phyloP scores from a whole-genome alignment of 2,797 vertebrate species.

The Sebastes nivosus region DNA sequence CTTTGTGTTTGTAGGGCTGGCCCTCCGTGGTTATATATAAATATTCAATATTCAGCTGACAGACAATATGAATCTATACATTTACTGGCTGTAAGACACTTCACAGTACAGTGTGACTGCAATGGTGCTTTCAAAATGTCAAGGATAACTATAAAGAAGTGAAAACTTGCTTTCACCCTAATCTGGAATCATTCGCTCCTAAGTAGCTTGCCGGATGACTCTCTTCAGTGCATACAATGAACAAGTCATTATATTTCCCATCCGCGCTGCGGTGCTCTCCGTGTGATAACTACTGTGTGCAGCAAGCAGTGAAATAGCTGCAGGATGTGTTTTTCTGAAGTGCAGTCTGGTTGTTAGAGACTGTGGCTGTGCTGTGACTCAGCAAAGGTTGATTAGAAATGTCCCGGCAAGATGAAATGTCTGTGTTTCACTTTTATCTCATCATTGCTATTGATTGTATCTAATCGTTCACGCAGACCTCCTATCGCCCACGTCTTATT shows the following conservation, averaged over 20 bases:
- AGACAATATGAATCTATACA: background rate
- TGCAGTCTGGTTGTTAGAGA: background rate
- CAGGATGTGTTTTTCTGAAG: conserved; percentile 8
- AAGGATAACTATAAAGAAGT: background rate
- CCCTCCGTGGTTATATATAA: too few relatives aligned
- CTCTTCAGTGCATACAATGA: background rate
- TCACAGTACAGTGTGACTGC: background rate
- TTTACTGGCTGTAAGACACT: background rate
- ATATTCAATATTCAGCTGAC: background rate
- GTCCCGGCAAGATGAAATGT: conserved; percentile 9
- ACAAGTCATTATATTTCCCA: background rate
- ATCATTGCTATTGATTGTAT: background rate
- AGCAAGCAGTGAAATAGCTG: background rate
- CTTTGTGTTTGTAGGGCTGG: too few relatives aligned
- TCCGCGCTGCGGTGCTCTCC: background rate
- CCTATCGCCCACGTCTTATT: background rate
- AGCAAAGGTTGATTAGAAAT: conserved; percentile 32
- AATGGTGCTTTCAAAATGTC: background rate
- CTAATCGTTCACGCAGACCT: background rate
- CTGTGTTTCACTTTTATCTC: conserved; percentile 11
- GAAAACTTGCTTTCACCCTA: background rate
- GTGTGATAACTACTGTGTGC: conserved; percentile 2
- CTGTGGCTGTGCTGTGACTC: conserved; percentile 17
- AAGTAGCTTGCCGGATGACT: background rate
- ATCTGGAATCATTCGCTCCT: background rate